These are phyloP conservation scores for Sinodicranocentrus sp. DNA, from an alignment of 2,888 invertebrate species.

Conservation along the genomic window DNA sequence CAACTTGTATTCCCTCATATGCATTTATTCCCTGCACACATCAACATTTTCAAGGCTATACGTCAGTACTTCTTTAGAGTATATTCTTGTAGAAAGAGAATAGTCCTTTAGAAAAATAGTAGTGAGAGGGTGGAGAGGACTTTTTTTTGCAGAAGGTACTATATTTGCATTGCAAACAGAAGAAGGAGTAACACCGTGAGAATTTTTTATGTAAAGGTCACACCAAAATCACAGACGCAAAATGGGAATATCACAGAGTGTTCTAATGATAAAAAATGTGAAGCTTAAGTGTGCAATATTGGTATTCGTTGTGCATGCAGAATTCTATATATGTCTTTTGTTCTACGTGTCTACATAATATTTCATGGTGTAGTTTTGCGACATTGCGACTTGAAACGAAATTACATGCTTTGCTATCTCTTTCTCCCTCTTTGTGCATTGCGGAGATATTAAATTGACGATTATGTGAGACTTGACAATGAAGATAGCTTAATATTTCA, in stretches of 20 bases:
- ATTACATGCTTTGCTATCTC: constrained; percentile 1
- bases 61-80: not conserved
- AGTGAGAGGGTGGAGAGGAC: constrained; percentile 7
- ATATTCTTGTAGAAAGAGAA: not conserved
- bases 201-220: constrained; percentile 54
- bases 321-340: not conserved
- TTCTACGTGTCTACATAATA: not conserved
- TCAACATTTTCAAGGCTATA: constrained; percentile 58
- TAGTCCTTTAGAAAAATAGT: not conserved
- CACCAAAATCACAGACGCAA: constrained; percentile 13
- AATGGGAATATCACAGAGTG: not conserved
- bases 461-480: constrained; percentile 44
- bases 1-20: constrained; percentile 4
- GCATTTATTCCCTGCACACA: too few species aligned
- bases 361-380: constrained; percentile 14
- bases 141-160: not conserved
- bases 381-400: constrained; percentile 20
- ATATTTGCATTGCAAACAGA: constrained; percentile 37
- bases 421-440: too few species aligned
- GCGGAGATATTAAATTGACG: not conserved
- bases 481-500: constrained; percentile 1
- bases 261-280: not conserved
- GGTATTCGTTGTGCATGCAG: not conserved
- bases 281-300: not conserved
- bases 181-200: constrained; percentile 41